phyloP scores from a whole-genome alignment of 2,797 vertebrate species.

The Acipenser ruthenus region DNA sequence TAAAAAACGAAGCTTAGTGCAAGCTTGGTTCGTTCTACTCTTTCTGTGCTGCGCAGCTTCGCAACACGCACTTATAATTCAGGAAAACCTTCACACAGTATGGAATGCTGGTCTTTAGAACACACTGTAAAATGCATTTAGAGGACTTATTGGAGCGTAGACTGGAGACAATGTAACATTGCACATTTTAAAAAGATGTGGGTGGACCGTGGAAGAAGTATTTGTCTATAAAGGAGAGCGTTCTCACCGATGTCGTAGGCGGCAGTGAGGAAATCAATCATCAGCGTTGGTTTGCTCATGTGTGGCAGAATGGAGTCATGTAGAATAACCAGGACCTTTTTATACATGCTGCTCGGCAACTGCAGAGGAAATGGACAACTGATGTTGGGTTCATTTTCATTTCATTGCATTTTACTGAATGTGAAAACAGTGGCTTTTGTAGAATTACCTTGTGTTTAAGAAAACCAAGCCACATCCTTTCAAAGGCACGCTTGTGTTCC shows the following conservation, averaged over 20 bases:
- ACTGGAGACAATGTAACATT: not conserved
- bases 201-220: too few species aligned
- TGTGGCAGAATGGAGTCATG: slow-evolving; percentile 85
- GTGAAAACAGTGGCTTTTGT: not conserved
- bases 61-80: not conserved
- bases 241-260: slow-evolving; percentile 83
- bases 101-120: not conserved
- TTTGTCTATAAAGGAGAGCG: not conserved
- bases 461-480: slow-evolving; percentile 85
- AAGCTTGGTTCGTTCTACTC: too few species aligned
- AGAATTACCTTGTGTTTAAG: slow-evolving; percentile 77
- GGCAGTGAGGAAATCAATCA: slow-evolving; percentile 88
- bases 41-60: too few species aligned
- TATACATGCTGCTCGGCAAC: slow-evolving; percentile 81
- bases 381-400: too few species aligned
- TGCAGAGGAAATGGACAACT: slow-evolving; percentile 32
- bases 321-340: slow-evolving; percentile 81
- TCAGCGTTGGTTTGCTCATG: slow-evolving; percentile 82
- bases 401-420: not conserved
- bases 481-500: slow-evolving; percentile 81
- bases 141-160: not conserved
- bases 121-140: too few species aligned
- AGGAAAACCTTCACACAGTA: slow-evolving; percentile 1
- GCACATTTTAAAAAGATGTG: too few species aligned
- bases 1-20: slow-evolving; percentile 16